Evolutionary conservation across 1,140 invertebrate species (phyloP).

Genomic region (Dryas iulia): DNA sequence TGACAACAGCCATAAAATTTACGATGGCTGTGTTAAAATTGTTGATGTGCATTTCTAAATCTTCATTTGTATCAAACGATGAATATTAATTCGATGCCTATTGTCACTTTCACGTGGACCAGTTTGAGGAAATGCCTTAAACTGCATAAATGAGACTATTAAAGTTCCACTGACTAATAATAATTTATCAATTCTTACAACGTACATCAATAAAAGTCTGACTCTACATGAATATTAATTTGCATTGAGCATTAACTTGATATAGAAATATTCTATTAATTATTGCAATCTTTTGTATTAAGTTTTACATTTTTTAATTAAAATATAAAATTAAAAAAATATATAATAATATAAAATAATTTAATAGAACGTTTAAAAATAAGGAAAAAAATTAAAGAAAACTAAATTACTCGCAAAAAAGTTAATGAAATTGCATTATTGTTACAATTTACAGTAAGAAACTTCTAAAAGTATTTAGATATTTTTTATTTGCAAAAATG

Average conservation of each 20-base stretch:
- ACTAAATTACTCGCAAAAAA: not conserved
- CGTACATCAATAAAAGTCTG: not conserved
- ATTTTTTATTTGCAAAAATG: not conserved
- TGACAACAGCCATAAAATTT: constrained; percentile 63
- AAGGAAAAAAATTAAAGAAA: not conserved
- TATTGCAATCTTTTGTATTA: not conserved
- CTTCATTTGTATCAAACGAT: constrained; percentile 41
- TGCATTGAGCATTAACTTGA: not conserved
- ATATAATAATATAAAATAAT: no score
- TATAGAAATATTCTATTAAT: not conserved
- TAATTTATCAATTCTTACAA: not conserved
- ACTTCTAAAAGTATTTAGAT: no score
- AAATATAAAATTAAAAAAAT: no score
- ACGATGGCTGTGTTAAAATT: constrained; percentile 50
- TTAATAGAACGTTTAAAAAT: not conserved
- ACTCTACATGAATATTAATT: not conserved
- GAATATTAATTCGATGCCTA: not conserved
- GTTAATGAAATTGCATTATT: not conserved
- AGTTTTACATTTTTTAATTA: not conserved
- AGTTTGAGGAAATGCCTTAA: constrained; percentile 61
- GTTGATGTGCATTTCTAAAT: constrained; percentile 50
- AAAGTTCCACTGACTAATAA: constrained; percentile 58
- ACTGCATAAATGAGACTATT: constrained; percentile 62
- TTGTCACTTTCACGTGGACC: constrained; percentile 27
- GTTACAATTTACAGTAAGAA: no score